Percentiles rank a stretch among this genome's conserved stretches.
These are phyloP conservation scores for Pelobates cultripes DNA, from an alignment of 2,797 vertebrate species.

Conservation along the genomic window DNA sequence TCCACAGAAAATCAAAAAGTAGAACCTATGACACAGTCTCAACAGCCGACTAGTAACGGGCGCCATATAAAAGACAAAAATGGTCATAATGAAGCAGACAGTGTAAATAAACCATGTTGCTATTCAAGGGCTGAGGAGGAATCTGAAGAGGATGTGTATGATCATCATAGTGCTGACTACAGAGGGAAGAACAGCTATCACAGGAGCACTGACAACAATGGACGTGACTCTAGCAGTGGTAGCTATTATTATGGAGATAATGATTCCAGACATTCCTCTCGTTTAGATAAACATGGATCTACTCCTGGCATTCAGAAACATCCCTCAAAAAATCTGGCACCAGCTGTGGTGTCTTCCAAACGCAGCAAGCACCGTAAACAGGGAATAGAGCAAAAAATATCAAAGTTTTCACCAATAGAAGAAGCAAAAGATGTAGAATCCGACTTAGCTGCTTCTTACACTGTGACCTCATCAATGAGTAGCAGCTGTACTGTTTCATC, in stretches of 20 bases:
- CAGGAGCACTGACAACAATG: conserved; percentile 81
- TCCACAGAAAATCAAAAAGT: conserved; percentile 80
- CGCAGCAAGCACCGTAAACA: conserved; percentile 98
- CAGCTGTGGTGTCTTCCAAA: conserved; percentile 92
- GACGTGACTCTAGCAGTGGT: conserved; percentile 77
- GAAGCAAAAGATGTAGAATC: conserved; percentile 97
- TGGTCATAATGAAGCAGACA: conserved; percentile 74
- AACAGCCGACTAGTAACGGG: conserved; percentile 65
- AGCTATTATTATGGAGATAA: conserved; percentile 83
- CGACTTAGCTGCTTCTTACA: conserved; percentile 92
- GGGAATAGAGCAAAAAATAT: conserved; percentile 97
- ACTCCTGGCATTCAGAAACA: conserved; percentile 81
- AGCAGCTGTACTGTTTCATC: conserved; percentile 87
- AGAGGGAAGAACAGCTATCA: conserved; percentile 80
- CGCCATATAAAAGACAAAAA: conserved; percentile 78
- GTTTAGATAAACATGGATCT: conserved; percentile 77
- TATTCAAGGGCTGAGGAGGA: conserved; percentile 91
- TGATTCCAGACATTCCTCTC: conserved; percentile 86
- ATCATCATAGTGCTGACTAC: conserved; percentile 83
- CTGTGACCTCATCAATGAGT: conserved; percentile 80
- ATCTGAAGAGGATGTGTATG: conserved; percentile 91
- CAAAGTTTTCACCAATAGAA: conserved; percentile 98
- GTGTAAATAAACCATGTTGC: conserved; percentile 75
- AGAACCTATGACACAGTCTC: conserved; percentile 68
- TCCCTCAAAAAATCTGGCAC: conserved; percentile 90